phyloP scores from a whole-genome alignment of 1,140 invertebrate genomes.

The Macrosteles quadrilineatus region DNA sequence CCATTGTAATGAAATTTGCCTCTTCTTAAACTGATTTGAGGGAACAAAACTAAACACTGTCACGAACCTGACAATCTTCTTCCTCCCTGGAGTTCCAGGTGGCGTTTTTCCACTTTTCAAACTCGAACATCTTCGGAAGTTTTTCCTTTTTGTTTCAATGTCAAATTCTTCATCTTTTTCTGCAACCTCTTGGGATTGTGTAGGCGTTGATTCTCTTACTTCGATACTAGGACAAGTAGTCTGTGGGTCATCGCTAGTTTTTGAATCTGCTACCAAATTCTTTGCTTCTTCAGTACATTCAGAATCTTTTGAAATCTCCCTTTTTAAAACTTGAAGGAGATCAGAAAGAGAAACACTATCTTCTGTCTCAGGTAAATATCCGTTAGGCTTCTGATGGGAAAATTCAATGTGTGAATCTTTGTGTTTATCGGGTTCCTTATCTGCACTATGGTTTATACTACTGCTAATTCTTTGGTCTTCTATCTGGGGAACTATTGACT shows the following conservation, averaged over 20 bases:
- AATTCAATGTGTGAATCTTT: background rate
- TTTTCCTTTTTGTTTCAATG: slow-evolving; percentile 25
- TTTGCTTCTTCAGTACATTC: background rate
- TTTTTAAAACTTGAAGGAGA: slow-evolving; percentile 2
- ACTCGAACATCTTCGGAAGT: slow-evolving; percentile 70
- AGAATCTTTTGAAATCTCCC: background rate
- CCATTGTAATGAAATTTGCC: too few relatives aligned
- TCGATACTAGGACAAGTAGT: background rate
- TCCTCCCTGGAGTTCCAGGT: slow-evolving; percentile 81
- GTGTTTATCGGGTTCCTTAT: background rate
- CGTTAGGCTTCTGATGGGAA: background rate
- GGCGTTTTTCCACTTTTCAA: slow-evolving; percentile 90
- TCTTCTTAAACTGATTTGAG: too few relatives aligned
- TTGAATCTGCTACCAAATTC: background rate
- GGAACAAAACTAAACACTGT: too few relatives aligned
- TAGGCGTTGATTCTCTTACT: background rate
- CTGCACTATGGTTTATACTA: background rate
- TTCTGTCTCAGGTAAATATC: background rate
- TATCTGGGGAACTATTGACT: background rate
- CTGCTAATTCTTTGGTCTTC: background rate
- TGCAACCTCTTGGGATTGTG: background rate
- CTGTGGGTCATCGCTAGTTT: background rate
- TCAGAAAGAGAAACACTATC: background rate
- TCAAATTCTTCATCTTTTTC: slow-evolving; percentile 18
- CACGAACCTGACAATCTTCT: slow-evolving; percentile 91